Conservation (phyloP, 2,113 vertebrate genomes). For the Phalacrocorax carbo region DNA sequence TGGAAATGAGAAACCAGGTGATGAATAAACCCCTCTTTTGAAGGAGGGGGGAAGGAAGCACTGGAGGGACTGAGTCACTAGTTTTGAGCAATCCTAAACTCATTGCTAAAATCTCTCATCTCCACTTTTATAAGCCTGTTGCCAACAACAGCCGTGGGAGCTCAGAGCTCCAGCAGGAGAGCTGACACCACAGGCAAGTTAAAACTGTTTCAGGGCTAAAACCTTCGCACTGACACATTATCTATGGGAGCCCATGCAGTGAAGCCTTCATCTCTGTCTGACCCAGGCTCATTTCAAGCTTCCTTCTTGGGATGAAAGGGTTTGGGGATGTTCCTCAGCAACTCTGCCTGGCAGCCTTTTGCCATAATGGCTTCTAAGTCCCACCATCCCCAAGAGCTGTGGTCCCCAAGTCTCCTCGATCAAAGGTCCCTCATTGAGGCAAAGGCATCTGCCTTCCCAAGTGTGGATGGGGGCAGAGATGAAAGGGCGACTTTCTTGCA, state of each 20-base stretch:
- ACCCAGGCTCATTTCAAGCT: background rate
- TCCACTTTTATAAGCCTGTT: background rate
- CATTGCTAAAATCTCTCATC: background rate
- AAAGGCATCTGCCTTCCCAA: background rate
- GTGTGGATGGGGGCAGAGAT: background rate
- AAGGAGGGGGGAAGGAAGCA: background rate
- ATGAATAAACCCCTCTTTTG: background rate
- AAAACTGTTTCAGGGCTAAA: slow-evolving; percentile 5
- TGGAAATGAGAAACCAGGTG: slow-evolving; percentile 4
- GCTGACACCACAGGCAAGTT: background rate
- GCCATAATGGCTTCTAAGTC: background rate
- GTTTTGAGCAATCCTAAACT: slow-evolving; percentile 44
- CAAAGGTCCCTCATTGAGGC: background rate
- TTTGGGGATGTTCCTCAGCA: background rate
- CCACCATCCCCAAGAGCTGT: background rate
- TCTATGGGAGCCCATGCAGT: background rate
- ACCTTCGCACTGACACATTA: background rate
- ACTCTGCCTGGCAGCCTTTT: background rate
- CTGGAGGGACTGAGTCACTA: slow-evolving; percentile 27
- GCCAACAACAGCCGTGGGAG: background rate
- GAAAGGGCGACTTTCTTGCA: fast-evolving
- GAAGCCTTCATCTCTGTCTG: background rate
- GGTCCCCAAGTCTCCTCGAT: background rate
- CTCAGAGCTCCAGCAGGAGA: background rate
- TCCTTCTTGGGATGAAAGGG: background rate